A percentile compares a stretch with the other conserved stretches of the same genome.
phyloP scores from a whole-genome alignment of 2,797 vertebrate genomes.

The Etheostoma nigrum region DNA sequence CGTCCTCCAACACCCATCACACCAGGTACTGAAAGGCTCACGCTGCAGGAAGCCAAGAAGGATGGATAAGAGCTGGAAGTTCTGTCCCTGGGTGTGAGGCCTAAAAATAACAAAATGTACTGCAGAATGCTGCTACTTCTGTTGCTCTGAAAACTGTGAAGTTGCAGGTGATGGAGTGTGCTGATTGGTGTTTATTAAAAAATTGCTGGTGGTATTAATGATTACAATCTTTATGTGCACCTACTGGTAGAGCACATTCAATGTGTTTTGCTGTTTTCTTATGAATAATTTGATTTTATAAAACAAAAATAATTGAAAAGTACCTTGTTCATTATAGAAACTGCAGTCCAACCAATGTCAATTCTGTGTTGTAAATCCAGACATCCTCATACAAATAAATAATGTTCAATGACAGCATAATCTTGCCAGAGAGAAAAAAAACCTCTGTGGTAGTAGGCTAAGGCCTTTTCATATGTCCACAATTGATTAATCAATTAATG shows the following conservation, averaged over 20 bases:
- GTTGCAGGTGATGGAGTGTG: constrained; percentile 8
- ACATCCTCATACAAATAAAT: not conserved
- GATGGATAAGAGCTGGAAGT: constrained; percentile 34
- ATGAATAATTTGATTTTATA: constrained; percentile 4
- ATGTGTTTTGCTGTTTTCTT: not conserved
- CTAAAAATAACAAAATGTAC: constrained; percentile 45
- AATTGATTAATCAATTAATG: constrained; percentile 17
- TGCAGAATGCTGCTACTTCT: constrained; percentile 24
- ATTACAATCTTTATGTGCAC: constrained; percentile 7
- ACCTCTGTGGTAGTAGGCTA: not conserved
- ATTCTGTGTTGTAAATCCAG: constrained; percentile 10
- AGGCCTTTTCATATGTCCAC: constrained; percentile 18
- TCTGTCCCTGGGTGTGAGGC: constrained; percentile 32
- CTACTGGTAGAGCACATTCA: not conserved
- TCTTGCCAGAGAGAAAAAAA: not conserved
- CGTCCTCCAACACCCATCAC: constrained; percentile 46
- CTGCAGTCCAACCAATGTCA: not conserved
- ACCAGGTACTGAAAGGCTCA: constrained; percentile 49
- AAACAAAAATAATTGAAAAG: not conserved
- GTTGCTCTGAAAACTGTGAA: constrained; percentile 26
- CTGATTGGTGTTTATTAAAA: constrained; percentile 29
- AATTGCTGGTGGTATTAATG: not conserved
- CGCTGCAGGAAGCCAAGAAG: constrained; percentile 46
- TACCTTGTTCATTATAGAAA: not conserved
- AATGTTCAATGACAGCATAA: not conserved